These are phyloP conservation scores for Empidonax alnorum DNA, from an alignment of 2,113 vertebrate genomes.

Conservation along the genomic window DNA sequence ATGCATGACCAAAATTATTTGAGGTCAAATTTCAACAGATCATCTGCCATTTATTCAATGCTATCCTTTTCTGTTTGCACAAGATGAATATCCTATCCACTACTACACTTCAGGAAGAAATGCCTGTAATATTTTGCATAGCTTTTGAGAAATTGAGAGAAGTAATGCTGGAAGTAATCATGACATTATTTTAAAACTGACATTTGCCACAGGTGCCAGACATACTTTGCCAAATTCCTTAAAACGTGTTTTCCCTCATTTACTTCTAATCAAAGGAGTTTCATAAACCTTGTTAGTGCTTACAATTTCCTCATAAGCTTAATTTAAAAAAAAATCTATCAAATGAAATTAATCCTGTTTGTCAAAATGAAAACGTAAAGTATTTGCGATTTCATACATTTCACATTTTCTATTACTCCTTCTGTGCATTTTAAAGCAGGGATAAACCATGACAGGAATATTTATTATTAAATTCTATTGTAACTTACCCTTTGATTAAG, in stretches of 20 bases:
- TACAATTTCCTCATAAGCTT: not conserved
- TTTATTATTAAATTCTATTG: not conserved
- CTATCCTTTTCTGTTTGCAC: not conserved
- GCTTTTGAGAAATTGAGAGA: not conserved
- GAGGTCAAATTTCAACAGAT: not conserved
- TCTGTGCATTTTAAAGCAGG: not conserved
- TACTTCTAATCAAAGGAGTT: not conserved
- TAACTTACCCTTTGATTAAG: slow-evolving; percentile 9
- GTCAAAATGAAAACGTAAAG: not conserved
- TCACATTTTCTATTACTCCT: not conserved
- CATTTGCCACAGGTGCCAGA: not conserved
- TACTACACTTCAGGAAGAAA: not conserved
- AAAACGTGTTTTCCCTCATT: not conserved
- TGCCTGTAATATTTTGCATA: not conserved
- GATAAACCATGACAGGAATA: not conserved
- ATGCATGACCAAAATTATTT: not conserved
- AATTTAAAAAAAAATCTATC: not conserved
- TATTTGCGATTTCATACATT: not conserved
- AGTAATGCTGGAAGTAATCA: not conserved
- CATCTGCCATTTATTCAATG: not conserved
- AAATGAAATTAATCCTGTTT: not conserved
- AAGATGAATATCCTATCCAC: not conserved
- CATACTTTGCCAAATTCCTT: not conserved
- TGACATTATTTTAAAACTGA: not conserved
- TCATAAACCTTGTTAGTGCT: not conserved